Percentiles rank a stretch among this genome's conserved stretches.
phyloP scores from a whole-genome alignment of 2,113 vertebrate genomes.

The Rattus rattus region DNA sequence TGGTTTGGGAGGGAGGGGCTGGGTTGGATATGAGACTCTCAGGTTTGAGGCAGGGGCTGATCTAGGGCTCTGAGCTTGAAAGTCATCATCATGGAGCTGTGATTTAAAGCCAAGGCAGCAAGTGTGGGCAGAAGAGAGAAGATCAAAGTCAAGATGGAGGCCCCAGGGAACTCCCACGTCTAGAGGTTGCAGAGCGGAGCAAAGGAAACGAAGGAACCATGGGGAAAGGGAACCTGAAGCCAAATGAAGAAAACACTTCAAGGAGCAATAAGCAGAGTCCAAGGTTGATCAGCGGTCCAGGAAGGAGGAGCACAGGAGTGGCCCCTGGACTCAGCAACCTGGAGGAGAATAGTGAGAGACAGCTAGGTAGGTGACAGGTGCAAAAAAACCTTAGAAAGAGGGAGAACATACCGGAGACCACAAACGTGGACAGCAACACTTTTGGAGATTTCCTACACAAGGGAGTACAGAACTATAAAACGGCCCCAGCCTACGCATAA shows the following conservation, averaged over 20 bases:
- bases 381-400: not conserved
- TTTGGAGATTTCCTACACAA: not conserved
- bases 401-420: not conserved
- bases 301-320: not conserved
- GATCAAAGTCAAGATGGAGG: slow-evolving; percentile 3
- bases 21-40: not conserved
- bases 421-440: not conserved
- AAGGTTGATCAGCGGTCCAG: not conserved
- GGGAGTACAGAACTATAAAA: not conserved
- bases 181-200: not conserved
- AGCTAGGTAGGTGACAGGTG: not conserved
- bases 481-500: not conserved
- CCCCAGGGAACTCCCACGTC: not conserved
- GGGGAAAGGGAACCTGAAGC: not conserved
- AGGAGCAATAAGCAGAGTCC: not conserved
- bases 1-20: not conserved
- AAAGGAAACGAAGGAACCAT: not conserved
- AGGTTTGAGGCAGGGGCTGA: not conserved
- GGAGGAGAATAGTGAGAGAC: not conserved
- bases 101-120: not conserved
- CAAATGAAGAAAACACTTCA: not conserved
- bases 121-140: not conserved
- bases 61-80: not conserved
- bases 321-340: not conserved
- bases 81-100: not conserved